Conservation (phyloP, 1,140 invertebrate genomes). For the Reticulitermes speratus region DNA sequence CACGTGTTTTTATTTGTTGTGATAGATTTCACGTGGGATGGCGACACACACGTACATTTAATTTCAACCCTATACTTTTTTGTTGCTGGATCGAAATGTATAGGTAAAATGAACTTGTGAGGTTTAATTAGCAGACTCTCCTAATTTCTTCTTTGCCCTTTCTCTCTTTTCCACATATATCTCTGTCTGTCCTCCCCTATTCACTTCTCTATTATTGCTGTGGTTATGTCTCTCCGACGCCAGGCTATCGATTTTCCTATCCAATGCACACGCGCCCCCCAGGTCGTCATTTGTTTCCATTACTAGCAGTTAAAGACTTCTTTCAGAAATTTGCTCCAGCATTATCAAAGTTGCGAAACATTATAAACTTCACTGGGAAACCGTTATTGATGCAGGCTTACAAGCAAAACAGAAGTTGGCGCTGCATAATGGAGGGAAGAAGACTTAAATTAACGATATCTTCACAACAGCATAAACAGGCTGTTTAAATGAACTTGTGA, state of each 20-base stretch:
- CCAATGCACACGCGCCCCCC: neutral
- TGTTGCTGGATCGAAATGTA: neutral
- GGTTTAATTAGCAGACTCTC: neutral
- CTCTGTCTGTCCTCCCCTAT: neutral
- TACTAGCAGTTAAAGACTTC: conserved; percentile 16
- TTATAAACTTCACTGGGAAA: neutral
- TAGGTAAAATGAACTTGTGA: neutral
- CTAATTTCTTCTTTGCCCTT: neutral
- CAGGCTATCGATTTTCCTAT: conserved; percentile 3
- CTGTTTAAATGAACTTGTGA: conserved; percentile 13
- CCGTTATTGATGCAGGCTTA: conserved; percentile 2
- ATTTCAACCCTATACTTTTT: neutral
- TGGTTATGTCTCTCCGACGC: conserved; percentile 8
- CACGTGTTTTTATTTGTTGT: neutral
- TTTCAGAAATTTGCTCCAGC: neutral
- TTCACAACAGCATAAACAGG: conserved; percentile 5
- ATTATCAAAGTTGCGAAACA: conserved; percentile 16
- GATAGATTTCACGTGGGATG: neutral
- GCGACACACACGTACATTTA: neutral
- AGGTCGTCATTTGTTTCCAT: conserved; percentile 15
- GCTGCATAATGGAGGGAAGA: neutral
- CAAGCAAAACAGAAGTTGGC: conserved; percentile 10
- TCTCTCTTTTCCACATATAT: neutral
- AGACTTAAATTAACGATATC: conserved; percentile 12
- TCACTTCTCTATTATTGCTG: conserved; percentile 12